These are phyloP conservation scores for Cheilinus undulatus DNA, from an alignment of 2,113 vertebrate genomes.

Conservation along the genomic window DNA sequence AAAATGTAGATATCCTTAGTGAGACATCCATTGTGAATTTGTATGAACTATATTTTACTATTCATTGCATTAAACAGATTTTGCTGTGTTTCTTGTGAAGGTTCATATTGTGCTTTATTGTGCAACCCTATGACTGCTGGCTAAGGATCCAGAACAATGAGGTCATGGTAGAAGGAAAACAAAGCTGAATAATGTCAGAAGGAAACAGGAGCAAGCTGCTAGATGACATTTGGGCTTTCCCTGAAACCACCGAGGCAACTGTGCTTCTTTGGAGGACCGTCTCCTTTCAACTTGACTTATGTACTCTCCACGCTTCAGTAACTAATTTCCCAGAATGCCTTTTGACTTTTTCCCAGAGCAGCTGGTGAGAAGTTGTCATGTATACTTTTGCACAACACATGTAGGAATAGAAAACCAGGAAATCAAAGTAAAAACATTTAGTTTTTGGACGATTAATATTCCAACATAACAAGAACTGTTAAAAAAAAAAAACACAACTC, in stretches of 20 bases:
- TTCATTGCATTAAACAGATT: too few relatives aligned
- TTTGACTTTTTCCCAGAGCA: constrained; percentile 7
- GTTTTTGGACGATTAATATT: not conserved
- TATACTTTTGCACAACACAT: constrained; percentile 8
- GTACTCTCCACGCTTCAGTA: constrained; percentile 21
- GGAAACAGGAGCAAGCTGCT: not conserved
- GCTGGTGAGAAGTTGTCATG: not conserved
- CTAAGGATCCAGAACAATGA: not conserved
- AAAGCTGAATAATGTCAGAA: not conserved
- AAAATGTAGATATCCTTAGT: too few relatives aligned
- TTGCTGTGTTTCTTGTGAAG: too few relatives aligned
- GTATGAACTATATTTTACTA: too few relatives aligned
- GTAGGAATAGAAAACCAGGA: constrained; percentile 3
- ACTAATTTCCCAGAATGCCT: constrained; percentile 14
- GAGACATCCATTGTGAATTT: too few relatives aligned
- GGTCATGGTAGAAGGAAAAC: not conserved
- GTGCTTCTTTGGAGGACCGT: constrained; percentile 2
- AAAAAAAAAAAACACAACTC: too few relatives aligned
- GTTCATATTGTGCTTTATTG: too few relatives aligned
- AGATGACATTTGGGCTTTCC: not conserved
- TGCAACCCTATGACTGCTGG: too few relatives aligned
- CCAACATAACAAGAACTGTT: not conserved
- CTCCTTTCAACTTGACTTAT: constrained; percentile 19
- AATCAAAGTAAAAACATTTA: not conserved
- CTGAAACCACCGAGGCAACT: constrained; percentile 6